Base-by-base conservation (phyloP, 2,797 vertebrate genomes). In the Furcifer pardalis region DNA sequence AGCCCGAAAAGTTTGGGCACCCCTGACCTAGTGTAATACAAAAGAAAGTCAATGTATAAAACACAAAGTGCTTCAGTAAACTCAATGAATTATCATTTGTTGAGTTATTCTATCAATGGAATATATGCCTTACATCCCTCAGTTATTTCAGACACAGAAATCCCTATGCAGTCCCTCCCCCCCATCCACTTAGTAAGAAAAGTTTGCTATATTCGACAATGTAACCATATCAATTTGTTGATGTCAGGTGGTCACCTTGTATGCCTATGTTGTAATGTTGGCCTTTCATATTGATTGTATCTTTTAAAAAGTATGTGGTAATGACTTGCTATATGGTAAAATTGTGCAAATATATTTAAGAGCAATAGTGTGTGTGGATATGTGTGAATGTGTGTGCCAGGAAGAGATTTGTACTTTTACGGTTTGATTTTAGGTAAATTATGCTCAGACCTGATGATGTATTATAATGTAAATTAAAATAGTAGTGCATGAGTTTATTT, bases 401-500 rank as follows among this genome's bases (percentile, higher is more conserved):
- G 88, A 93, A 89, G 93, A 92, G 9, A 82, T 92, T 93, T 94
- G n/a, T 94, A 93, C 90, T 87, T 90, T 87, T 93, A 89, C 86
- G 87, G 89, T 94, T 91, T 93, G 90, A 91, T 91, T 95, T 94
- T 89, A 89, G 89, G 86, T 94, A 93, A 74, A 85, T 94, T 92
- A 90, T 73, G 4, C 59, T 87, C 74, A 76, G 66, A 91, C 91
- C 90, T 90, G 87, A 90, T 13, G 84, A 84, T 96, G 94, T 97
- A 95, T 88, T 91, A 95, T 94, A 95, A 44, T 96, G 94, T 95
- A 95, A 94, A 96, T 94, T 92, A 87, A 92, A 93, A 91, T 90
- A 94, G 77, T 92, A 93, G 92, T 95, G 96, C 97, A 97, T 97
- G 96, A 90, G 85, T 95, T 97, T 96, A 95, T 96, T 97, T 97